Conservation (phyloP, 2,113 vertebrate genomes). For the Peromyscus leucopus region DNA sequence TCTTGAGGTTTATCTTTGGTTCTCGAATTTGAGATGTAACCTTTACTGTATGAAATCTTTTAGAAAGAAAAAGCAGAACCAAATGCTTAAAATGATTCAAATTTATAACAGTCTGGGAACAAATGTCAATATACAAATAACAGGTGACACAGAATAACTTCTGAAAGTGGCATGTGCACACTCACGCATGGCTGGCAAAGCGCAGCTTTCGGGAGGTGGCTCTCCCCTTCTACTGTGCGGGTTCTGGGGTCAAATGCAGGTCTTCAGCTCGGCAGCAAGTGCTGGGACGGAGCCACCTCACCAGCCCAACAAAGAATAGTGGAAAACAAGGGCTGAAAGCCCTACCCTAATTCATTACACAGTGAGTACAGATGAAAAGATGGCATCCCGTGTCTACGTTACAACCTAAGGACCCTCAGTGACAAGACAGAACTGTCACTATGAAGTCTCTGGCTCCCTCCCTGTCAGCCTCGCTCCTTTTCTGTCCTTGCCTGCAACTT, state of each 20-base stretch:
- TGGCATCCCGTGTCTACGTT: background rate
- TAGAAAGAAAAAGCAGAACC: background rate
- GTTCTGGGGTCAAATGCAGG: background rate
- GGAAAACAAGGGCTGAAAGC: background rate
- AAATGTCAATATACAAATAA: constrained; percentile 25
- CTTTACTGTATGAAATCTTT: constrained; percentile 14
- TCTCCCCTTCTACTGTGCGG: background rate
- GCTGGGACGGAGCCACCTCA: background rate
- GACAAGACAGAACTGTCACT: background rate
- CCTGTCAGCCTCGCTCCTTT: too few species aligned
- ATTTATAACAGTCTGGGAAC: background rate
- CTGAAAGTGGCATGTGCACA: background rate
- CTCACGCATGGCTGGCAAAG: too few species aligned
- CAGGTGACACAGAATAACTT: background rate
- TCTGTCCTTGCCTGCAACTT: background rate
- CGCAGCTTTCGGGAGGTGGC: background rate
- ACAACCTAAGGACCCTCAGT: background rate
- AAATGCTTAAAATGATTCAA: background rate
- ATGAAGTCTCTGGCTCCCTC: background rate
- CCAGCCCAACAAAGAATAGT: background rate
- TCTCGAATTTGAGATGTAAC: background rate
- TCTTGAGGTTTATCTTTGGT: background rate
- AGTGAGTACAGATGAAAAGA: background rate
- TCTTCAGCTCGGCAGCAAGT: background rate
- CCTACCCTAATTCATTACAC: background rate